Evolutionary conservation across 2,888 invertebrate species (phyloP).

Genomic region (Anaspis maculata): DNA sequence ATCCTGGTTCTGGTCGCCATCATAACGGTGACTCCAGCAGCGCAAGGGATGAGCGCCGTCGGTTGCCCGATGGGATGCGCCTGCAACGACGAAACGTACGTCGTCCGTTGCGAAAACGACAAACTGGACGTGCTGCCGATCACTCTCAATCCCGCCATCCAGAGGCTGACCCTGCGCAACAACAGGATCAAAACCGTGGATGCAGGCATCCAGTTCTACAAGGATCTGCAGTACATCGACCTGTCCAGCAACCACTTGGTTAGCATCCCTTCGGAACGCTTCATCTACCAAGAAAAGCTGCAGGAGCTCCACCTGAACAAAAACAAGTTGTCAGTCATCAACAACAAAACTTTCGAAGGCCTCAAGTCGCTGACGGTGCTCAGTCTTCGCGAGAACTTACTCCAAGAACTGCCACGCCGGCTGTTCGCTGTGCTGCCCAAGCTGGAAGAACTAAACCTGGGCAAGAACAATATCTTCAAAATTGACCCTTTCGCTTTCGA

Average conservation of each 20-base stretch:
- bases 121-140: conserved; percentile 85
- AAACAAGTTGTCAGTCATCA: conserved; percentile 75
- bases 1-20: conserved; percentile 21
- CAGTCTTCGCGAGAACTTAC: conserved; percentile 71
- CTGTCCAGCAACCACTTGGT: conserved; percentile 77
- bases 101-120: conserved; percentile 78
- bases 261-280: conserved; percentile 71
- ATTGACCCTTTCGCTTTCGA: conserved; percentile 72
- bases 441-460: conserved; percentile 77
- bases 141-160: conserved; percentile 83
- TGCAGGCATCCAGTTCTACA: conserved; percentile 82
- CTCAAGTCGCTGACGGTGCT: conserved; percentile 69
- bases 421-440: conserved; percentile 66
- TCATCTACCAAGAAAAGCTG: conserved; percentile 70
- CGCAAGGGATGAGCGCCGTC: conserved; percentile 51
- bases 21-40: conserved; percentile 18
- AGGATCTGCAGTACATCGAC: conserved; percentile 76
- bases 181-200: conserved; percentile 84
- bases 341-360: conserved; percentile 72
- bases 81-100: conserved; percentile 84
- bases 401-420: conserved; percentile 68
- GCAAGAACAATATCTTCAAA: conserved; percentile 74
- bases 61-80: conserved; percentile 81
- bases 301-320: conserved; percentile 76
- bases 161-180: conserved; percentile 72